Percentiles rank a stretch among this genome's conserved stretches.
Conservation (phyloP, 1,140 invertebrate species). For the Drosophila tristis region DNA sequence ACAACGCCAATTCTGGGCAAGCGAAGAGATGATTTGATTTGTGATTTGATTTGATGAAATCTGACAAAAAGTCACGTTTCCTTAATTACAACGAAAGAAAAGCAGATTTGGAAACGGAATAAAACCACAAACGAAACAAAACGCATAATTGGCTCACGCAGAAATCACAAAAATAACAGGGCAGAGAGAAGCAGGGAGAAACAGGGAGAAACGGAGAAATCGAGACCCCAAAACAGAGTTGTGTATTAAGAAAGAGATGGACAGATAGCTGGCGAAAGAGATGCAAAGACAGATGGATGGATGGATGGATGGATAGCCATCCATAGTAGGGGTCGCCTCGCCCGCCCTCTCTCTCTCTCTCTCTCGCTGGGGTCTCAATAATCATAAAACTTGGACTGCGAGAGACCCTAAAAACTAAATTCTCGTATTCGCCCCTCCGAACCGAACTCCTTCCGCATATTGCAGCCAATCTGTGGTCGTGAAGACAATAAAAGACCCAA, state of each 20-base stretch:
- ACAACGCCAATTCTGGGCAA: conserved; percentile 68
- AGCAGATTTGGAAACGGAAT: conserved; percentile 50
- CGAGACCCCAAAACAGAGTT: conserved; percentile 28
- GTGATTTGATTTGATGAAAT: conserved; percentile 64
- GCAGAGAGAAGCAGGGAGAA: conserved; percentile 29
- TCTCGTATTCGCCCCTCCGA: conserved; percentile 35
- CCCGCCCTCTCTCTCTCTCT: conserved; percentile 11
- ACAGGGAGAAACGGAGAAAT: not conserved
- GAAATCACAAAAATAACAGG: conserved; percentile 53
- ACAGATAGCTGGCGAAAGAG: conserved; percentile 49
- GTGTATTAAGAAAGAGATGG: conserved; percentile 70
- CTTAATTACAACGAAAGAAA: conserved; percentile 80
- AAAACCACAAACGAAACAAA: conserved; percentile 75
- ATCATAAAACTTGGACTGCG: conserved; percentile 66
- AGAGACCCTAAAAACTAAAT: conserved; percentile 60
- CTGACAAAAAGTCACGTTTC: conserved; percentile 81
- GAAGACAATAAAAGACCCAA: conserved; percentile 73
- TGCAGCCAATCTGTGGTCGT: conserved; percentile 76
- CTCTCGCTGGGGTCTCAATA: conserved; percentile 57
- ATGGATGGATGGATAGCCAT: conserved; percentile 42
- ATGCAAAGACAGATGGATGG: conserved; percentile 29
- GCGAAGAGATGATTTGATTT: conserved; percentile 33
- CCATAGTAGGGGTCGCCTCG: conserved; percentile 13
- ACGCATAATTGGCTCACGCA: conserved; percentile 83
- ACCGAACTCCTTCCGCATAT: conserved; percentile 46